Evolutionary conservation across 1,140 invertebrate genomes (phyloP).

Genomic region (Drosophila ercepeae): DNA sequence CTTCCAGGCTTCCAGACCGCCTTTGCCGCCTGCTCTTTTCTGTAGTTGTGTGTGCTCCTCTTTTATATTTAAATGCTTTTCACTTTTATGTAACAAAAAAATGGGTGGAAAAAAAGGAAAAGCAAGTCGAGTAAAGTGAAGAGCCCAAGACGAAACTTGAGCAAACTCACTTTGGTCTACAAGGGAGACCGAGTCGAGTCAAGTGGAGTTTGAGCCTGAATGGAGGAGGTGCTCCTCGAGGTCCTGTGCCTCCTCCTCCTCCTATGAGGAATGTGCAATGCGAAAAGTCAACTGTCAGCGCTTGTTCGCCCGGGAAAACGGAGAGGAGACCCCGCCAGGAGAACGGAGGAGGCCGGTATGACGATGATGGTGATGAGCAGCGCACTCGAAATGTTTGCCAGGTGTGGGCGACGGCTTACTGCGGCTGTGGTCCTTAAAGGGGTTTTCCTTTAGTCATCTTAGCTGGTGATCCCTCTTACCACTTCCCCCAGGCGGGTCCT

Average conservation of each 20-base stretch:
- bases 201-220: slow-evolving; percentile 64
- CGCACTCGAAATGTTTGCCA: slow-evolving; percentile 61
- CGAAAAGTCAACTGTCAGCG: slow-evolving; percentile 70
- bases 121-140: slow-evolving; percentile 9
- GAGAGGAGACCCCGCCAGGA: neutral
- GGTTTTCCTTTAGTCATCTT: slow-evolving; percentile 30
- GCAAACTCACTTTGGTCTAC: slow-evolving; percentile 70
- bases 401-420: slow-evolving; percentile 34
- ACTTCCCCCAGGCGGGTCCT: slow-evolving; percentile 1
- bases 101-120: slow-evolving; percentile 8
- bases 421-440: slow-evolving; percentile 43
- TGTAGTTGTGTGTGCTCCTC: slow-evolving; percentile 38
- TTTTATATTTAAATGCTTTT: slow-evolving; percentile 83
- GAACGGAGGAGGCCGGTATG: slow-evolving; percentile 40
- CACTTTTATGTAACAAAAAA: slow-evolving; percentile 73
- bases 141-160: slow-evolving; percentile 62
- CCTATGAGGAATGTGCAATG: slow-evolving; percentile 30
- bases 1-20: slow-evolving; percentile 1
- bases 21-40: slow-evolving; percentile 48
- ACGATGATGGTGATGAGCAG: slow-evolving; percentile 61
- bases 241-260: neutral
- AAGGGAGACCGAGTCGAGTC: slow-evolving; percentile 46
- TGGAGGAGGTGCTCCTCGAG: slow-evolving; percentile 9
- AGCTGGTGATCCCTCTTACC: slow-evolving; percentile 13
- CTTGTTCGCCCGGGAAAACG: slow-evolving; percentile 44